Conservation (phyloP, 1,140 invertebrate species). For the Drosophila kepulauana region DNA sequence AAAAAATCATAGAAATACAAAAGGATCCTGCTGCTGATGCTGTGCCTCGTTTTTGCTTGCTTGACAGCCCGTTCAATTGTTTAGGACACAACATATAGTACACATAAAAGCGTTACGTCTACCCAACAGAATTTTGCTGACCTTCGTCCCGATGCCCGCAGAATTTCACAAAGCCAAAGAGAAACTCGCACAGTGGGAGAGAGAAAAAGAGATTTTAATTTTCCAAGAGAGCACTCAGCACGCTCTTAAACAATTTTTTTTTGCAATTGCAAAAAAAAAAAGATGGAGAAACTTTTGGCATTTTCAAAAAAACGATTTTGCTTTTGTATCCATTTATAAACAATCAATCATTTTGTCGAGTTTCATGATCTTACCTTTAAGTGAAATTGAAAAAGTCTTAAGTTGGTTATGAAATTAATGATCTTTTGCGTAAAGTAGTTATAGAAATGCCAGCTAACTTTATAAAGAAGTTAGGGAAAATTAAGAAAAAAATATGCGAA, state of each 20-base stretch:
- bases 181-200: conserved; percentile 11
- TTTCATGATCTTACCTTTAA: background rate
- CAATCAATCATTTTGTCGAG: conserved; percentile 44
- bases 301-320: conserved; percentile 48
- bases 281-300: conserved; percentile 30
- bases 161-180: conserved; percentile 37
- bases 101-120: conserved; percentile 57
- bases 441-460: background rate
- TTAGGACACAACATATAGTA: conserved; percentile 43
- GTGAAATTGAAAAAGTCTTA: background rate
- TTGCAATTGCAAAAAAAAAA: conserved; percentile 41
- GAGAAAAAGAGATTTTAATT: conserved; percentile 1
- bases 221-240: conserved; percentile 2
- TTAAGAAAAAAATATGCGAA: no score
- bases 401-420: conserved; percentile 39
- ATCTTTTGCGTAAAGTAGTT: conserved; percentile 11
- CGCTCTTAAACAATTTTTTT: conserved; percentile 58
- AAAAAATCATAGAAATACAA: conserved; percentile 39
- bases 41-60: conserved; percentile 36
- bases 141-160: conserved; percentile 58
- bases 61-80: conserved; percentile 69
- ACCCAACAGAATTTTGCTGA: conserved; percentile 63
- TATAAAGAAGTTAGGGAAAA: no score
- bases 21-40: conserved; percentile 60
- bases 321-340: background rate